Base-by-base conservation (phyloP, 2,113 vertebrate species). In the Phaethornis superciliosus region DNA sequence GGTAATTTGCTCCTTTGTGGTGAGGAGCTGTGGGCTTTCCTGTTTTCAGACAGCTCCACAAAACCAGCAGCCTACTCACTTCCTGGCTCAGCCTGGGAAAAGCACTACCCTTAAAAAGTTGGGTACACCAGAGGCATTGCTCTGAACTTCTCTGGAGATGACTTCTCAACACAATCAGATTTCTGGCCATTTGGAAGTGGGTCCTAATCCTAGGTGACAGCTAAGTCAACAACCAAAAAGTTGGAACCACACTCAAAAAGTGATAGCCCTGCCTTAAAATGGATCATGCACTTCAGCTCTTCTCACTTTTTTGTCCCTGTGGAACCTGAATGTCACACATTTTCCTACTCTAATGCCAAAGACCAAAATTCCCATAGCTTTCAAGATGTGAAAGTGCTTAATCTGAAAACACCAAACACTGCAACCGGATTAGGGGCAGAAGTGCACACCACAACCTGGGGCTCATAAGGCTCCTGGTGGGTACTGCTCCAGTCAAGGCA, bases 321-420 rank as follows among this genome's bases (percentile, higher is more conserved):
- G 54, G 67, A 85, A 62, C 24, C 46, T 54, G 49, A 93, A 82
- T 51, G 42, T 56, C 55, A 82, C 60, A 49, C 6, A 54, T 82
- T 96, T 93, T 91, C 92, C 75, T 80, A 90, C 12, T 52, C 13
- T 15, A 42, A 69, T 74, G 59, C 59, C 90, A 82, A 88, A 82
- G 59, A 84, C 35, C 54, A 85, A 62, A 89, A 72, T 90, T 90
- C 55, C 37, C 68, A 62, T 17, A 64, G 40, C n/a, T 77, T 76
- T 76, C 40, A 69, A 54, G 19, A 94, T 51, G 30, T 16, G 2
- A 76, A 28, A 52, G 24, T 1, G 10, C 47, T 63, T 68, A 60
- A 54, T 2, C 49, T 79, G 62, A 72, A 89, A 81, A 44, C 33
- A 58, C 52, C 2, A 0, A 75, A 44, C 6, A 5, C 13, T 35